Evolutionary conservation across 2,113 vertebrate genomes (phyloP), one percentile per base, ranked within the genome.

Genomic region (Ascaphus truei): DNA sequence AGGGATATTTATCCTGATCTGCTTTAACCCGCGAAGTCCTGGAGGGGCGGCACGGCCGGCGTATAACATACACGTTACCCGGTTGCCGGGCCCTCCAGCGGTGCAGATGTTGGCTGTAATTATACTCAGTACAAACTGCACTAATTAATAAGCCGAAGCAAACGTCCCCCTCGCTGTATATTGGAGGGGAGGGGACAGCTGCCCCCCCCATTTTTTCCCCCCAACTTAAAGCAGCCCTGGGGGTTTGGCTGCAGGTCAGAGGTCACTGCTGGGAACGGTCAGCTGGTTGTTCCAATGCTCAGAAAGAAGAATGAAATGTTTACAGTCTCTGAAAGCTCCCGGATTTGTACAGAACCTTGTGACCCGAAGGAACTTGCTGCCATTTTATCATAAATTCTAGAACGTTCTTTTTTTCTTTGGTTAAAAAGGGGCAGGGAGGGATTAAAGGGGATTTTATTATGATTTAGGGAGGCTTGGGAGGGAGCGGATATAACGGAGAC

Each of bases 391-490:
- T 69, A 34, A n/a, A 41, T 8, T 51, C 45, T 51, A 60, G 67
- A 11, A 48, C 11, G 30, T 57, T 67, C 56, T 41, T 16, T 53
- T 20, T 47, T 47, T 20, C 43, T 47, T 47, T 47, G 11, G 48
- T 69, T 61, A 31, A 41, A 41, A n/a, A 31, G 45, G 56, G 23
- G 43, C 15, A 30, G 66, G 41, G 20, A 45, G n/a, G 15, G 41
- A 56, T 27, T 11, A 69, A 60, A 69, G 56, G 67, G 67, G 60
- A 69, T 69, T 69, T 69, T 69, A 69, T 51, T 69, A 69, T 60
- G 60, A 53, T 58, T 60, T 59, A 6, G 39, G 55, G 52, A 25
- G 4, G 25, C 43, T 20, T 43, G 56, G 66, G 20, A 7, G 45
- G 56, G 31, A 22, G 7, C 29, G 61, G 43, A n/a, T 68, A 69